These are phyloP conservation scores for Onychorhynchus coronatus DNA, from an alignment of 2,113 vertebrate species.

Conservation along the genomic window DNA sequence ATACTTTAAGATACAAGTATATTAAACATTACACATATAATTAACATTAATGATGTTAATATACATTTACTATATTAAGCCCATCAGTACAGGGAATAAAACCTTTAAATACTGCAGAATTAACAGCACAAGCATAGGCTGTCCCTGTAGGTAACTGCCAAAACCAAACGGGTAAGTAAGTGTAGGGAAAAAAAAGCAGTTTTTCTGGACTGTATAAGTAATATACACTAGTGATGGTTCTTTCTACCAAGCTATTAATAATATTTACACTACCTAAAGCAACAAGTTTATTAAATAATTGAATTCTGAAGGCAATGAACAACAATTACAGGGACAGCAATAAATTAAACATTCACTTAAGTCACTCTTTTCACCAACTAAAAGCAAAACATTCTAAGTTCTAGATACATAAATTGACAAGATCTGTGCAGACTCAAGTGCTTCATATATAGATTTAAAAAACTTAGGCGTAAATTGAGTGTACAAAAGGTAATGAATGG, in stretches of 20 bases:
- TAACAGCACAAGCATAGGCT: background rate
- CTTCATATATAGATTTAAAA: background rate
- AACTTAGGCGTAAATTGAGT: background rate
- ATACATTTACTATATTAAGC: background rate
- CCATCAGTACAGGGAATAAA: background rate
- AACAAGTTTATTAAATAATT: background rate
- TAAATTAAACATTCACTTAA: background rate
- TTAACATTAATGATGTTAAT: background rate
- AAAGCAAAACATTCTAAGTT: background rate
- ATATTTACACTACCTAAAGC: background rate
- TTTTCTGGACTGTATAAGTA: background rate
- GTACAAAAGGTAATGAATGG: background rate
- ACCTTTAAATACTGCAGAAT: background rate
- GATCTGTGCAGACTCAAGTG: background rate
- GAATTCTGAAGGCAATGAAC: background rate
- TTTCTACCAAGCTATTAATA: background rate
- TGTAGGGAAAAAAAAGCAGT: no score
- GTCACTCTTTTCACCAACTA: background rate
- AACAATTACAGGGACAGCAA: background rate
- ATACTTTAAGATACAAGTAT: background rate
- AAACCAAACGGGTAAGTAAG: background rate
- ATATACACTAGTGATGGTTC: background rate
- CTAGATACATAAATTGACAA: background rate
- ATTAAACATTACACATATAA: background rate
- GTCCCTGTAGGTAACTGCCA: background rate